Conservation (phyloP, 2,888 invertebrate species). For the Coelopa pilipes region DNA sequence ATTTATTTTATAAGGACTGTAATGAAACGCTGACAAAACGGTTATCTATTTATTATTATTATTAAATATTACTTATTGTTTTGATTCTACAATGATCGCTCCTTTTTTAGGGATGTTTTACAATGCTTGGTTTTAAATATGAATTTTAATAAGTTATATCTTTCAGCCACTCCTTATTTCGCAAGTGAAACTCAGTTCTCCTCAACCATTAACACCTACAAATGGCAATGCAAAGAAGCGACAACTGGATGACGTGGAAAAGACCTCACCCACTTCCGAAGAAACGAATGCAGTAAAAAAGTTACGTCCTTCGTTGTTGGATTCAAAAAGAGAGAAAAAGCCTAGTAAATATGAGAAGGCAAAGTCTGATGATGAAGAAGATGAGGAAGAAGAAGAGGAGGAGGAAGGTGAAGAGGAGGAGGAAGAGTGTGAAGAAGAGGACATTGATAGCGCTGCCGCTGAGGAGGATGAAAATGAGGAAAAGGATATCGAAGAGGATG, state of each 20-base stretch:
- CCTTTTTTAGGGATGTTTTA: background rate
- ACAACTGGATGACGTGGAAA: conserved; percentile 50
- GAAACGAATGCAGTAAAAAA: conserved; percentile 51
- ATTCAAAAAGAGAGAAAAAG: conserved; percentile 60
- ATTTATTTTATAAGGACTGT: no score
- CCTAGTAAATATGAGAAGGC: conserved; percentile 61
- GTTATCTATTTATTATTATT: no score
- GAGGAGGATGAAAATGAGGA: conserved; percentile 59
- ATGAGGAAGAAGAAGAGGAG: conserved; percentile 51
- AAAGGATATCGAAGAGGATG: conserved; percentile 54
- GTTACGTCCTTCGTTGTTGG: conserved; percentile 58
- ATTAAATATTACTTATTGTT: background rate
- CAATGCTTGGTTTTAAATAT: background rate
- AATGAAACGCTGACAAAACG: no score
- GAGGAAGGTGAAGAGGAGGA: conserved; percentile 53
- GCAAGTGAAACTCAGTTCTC: conserved; percentile 55
- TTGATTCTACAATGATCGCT: background rate
- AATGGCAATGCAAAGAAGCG: conserved; percentile 53
- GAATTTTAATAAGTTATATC: background rate
- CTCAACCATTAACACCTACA: conserved; percentile 38
- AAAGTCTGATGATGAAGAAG: conserved; percentile 55
- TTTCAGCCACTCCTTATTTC: conserved; percentile 60
- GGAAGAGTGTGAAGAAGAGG: conserved; percentile 56
- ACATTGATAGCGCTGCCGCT: conserved; percentile 60
- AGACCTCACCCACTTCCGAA: conserved; percentile 44